Evolutionary conservation across 2,113 vertebrate genomes (phyloP), one percentile per base, ranked within the genome.

Genomic region (Oplegnathus fasciatus): DNA sequence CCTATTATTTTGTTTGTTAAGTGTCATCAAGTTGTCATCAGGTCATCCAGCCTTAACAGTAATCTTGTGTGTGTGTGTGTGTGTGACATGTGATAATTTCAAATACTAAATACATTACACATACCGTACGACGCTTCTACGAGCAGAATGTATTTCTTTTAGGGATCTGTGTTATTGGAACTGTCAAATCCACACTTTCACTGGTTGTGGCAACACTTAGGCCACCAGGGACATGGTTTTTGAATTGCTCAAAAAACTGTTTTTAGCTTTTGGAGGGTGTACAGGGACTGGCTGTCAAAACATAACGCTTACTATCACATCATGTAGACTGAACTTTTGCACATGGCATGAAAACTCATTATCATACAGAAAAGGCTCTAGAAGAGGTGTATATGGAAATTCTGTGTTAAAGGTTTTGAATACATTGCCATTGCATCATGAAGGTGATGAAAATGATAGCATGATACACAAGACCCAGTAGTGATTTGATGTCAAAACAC

Each of bases 251-350:
- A 55, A 40, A 52, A 78, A 76, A 37, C n/a, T 18, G 73, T 62
- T 78, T 89, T 73, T 48, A 67, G 74, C 34, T 85, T 84, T 80
- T 76, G 28, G 78, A 57, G 75, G 30, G 60, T 74, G 78, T 46
- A 70, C 62, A 82, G 81, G 78, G 86, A 75, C 73, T 37, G 20
- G 26, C 68, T 88, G 88, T 91, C 84, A 91, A 72, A 85, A 87
- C 76, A 86, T 0, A 76, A 8, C 37, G 17, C 65, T 81, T 69
- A 30, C 55, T 75, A 76, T 73, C 76, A 70, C 74, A 76, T 86
- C 57, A 46, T 34, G 66, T 9, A 69, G 37, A 60, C 69, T 71
- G 34, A 82, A 74, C 78, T 80, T 75, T 61, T 83, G 70, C 55
- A 73, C 18, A 40, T 34, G 58, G 65, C 40, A 65, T 82, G 28